Percentiles rank a stretch among this genome's conserved stretches.
phyloP scores from a whole-genome alignment of 2,888 invertebrate species.

The Microplitis manilae region DNA sequence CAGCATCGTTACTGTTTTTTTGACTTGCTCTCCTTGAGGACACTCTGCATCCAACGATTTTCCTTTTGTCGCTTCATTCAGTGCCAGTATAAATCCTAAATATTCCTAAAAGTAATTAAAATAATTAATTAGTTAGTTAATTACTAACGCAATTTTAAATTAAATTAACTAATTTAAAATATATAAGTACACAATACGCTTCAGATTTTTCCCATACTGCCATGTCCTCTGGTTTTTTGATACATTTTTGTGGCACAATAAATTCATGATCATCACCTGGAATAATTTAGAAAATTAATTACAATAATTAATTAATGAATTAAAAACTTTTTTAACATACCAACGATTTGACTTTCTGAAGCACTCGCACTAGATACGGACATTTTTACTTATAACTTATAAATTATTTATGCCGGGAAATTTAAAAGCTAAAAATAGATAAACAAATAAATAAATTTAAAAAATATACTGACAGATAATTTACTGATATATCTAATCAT shows the following conservation, averaged over 20 bases:
- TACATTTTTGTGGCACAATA: constrained; percentile 77
- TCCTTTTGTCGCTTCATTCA: constrained; percentile 89
- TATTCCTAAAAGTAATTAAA: constrained; percentile 79
- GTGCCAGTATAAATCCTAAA: constrained; percentile 87
- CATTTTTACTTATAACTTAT: too few relatives aligned
- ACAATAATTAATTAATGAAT: not conserved
- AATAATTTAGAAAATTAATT: constrained; percentile 42
- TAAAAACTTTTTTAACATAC: not conserved
- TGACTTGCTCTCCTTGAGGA: constrained; percentile 76
- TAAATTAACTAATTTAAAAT: too few relatives aligned
- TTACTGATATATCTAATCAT: too few relatives aligned
- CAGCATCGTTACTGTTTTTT: constrained; percentile 79
- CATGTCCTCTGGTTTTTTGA: constrained; percentile 82
- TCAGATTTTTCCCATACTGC: constrained; percentile 87
- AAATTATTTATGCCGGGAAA: too few relatives aligned
- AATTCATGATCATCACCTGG: constrained; percentile 76
- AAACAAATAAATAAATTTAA: too few relatives aligned
- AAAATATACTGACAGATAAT: too few relatives aligned
- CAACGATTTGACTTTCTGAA: constrained; percentile 3
- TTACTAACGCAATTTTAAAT: too few relatives aligned
- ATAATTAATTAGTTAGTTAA: too few relatives aligned
- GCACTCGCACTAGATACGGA: not conserved
- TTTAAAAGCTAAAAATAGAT: too few relatives aligned
- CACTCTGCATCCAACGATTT: constrained; percentile 81
- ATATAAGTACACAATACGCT: constrained; percentile 82